phyloP scores from a whole-genome alignment of 2,797 vertebrate species.

The Heteromormyrus szaboi region DNA sequence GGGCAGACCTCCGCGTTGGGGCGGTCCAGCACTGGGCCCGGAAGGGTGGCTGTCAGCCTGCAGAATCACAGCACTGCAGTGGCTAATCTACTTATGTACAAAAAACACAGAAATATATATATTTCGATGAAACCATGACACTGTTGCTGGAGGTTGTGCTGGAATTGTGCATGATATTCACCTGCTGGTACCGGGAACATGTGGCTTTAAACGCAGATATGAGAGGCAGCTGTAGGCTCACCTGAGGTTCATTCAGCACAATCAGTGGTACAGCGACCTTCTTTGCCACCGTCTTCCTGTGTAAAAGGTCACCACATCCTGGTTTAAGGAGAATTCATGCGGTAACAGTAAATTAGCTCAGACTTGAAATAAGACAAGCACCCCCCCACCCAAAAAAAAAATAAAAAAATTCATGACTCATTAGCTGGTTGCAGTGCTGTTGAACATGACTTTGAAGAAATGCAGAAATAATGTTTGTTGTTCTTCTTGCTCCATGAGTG shows the following conservation, averaged over 20 bases:
- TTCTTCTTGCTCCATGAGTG: neutral
- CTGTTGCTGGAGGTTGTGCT: neutral
- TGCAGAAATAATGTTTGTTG: neutral
- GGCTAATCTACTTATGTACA: neutral
- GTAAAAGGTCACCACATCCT: neutral
- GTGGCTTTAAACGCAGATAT: neutral
- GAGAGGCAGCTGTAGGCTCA: neutral
- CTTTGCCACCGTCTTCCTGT: neutral
- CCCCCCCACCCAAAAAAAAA: neutral
- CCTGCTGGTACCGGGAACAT: neutral
- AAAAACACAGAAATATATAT: neutral
- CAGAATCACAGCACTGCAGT: conserved; percentile 54
- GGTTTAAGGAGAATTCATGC: neutral
- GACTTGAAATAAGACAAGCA: neutral
- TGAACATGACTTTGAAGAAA: neutral
- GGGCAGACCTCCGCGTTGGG: conserved; percentile 36
- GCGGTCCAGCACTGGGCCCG: conserved; percentile 44
- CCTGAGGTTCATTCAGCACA: neutral
- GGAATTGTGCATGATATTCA: neutral
- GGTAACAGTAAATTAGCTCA: neutral
- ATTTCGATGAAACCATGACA: neutral
- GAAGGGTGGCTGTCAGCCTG: conserved; percentile 58
- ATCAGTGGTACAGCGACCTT: neutral
- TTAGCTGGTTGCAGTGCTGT: neutral
- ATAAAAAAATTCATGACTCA: neutral